Base-by-base conservation (phyloP, 2,113 vertebrate genomes). In the Gavia stellata region DNA sequence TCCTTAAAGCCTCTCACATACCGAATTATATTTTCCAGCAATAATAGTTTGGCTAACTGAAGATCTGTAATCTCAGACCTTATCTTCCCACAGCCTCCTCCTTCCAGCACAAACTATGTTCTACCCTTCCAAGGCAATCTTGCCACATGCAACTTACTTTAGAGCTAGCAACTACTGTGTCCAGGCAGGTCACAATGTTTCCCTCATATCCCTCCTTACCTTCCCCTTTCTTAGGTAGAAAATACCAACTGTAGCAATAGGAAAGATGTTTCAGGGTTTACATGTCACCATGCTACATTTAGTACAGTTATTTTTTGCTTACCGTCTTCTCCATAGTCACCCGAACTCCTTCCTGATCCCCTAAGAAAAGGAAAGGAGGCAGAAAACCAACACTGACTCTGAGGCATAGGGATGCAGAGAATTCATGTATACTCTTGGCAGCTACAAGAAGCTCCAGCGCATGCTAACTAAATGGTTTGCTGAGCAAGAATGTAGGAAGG, bases 301-400 rank as follows among this genome's bases (percentile, higher is more conserved):
- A 68, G 34, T 45, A 56, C 24, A 68, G 9, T 42, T 29, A 14
- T 31, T 17, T 87, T 86, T 53, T 56, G 31, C 97, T 96, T 96
- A 97, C 97, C 97, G n/a, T 96, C 94, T 91, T 96, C 97, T 88
- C 68, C 86, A 36, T 13, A 73, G 82, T 96, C 97, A 90, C 65
- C 56, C 0, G 15, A 67, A 93, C 28, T 93, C 70, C 52, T 95
- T 59, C 88, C 90, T n/a, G 94, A 70, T 33, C 25, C 95, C 86
- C 94, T 97, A 79, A 79, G 44, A 92, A 91, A 73, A 91, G 14
- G 49, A 94, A 68, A 89, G 12, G 29, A n/a, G 49, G 18, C n/a
- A 75, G 65, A 92, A 93, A 79, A 62, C 14, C 47, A 82, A 68
- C 86, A 90, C 21, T 63, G 65, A 89, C 42, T 71, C 40, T 44